phyloP scores from a whole-genome alignment of 2,113 vertebrate species.

The Cavia porcellus region DNA sequence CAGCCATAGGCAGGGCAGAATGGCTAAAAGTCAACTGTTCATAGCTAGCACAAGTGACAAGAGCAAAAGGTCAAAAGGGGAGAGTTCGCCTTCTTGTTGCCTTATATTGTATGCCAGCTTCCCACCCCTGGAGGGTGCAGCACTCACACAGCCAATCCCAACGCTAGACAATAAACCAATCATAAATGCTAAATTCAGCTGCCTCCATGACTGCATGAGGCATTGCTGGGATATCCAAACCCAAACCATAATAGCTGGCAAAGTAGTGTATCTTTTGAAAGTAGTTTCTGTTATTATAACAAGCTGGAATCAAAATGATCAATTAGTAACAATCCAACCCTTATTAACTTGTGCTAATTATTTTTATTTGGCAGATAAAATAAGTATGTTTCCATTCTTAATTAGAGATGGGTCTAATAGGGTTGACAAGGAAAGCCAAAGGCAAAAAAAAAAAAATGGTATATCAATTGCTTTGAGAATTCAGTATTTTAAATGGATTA shows the following conservation, averaged over 20 bases:
- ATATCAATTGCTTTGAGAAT: slow-evolving; percentile 86
- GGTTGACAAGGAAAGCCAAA: slow-evolving; percentile 86
- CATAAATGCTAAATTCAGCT: too few relatives aligned
- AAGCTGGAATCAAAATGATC: slow-evolving; percentile 85
- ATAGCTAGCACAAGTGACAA: too few relatives aligned
- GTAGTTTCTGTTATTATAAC: slow-evolving; percentile 83
- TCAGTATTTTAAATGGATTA: slow-evolving; percentile 80
- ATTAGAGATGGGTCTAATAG: slow-evolving; percentile 88
- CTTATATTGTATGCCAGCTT: too few relatives aligned
- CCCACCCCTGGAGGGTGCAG: too few relatives aligned
- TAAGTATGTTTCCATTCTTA: slow-evolving; percentile 86
- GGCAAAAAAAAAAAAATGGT: slow-evolving; percentile 69
- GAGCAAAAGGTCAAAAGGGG: too few relatives aligned
- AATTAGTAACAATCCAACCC: slow-evolving; percentile 83
- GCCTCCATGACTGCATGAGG: too few relatives aligned
- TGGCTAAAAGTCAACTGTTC: too few relatives aligned
- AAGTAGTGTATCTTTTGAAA: slow-evolving; percentile 76
- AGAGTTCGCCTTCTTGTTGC: too few relatives aligned
- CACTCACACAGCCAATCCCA: too few relatives aligned
- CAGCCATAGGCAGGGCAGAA: too few relatives aligned
- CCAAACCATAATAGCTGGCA: background rate
- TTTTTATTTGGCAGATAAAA: slow-evolving; percentile 90
- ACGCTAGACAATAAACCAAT: too few relatives aligned
- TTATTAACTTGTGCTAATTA: slow-evolving; percentile 88
- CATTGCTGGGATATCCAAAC: too few relatives aligned